Base-by-base conservation (phyloP, 2,888 invertebrate genomes). In the Craniophora ligustri region DNA sequence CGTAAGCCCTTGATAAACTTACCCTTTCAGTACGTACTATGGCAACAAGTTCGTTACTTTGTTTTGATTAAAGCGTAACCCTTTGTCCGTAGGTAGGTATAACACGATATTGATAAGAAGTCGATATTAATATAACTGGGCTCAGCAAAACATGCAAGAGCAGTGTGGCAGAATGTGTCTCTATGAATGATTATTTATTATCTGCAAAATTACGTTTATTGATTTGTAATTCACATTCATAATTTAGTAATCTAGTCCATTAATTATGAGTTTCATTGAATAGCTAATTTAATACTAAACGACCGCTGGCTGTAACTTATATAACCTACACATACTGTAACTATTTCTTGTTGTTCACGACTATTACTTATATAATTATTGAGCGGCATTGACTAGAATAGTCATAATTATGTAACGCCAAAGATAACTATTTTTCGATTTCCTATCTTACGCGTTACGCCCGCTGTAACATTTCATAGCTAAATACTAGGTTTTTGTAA, bases 101-200 rank as follows among this genome's bases (percentile, higher is more conserved):
- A 36, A 30, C 14, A 54, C 13, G 8, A 1, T 28, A 62, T 39
- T 31, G 26, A 32, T 54, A 36, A 45, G 7, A 14, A 26, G n/a
- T n/a, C n/a, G n/a, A n/a, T n/a, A n/a, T n/a, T 53, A 19, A 23
- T 34, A 41, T 51, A 44, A 38, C 19, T 35, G 13, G 0, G 30
- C 21, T 18, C 11, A 32, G 13, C 19, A 49, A 40, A 35, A 56
- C 35, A 49, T 40, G 64, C 18, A 13, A 40, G 10, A 21, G 26
- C 35, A 18, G 26, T 41, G 31, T 57, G 41, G 19, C 5, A 28
- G 28, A n/a, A 26, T 30, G 13, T 13, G 26, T 10, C 18, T 2
- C 2, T 48, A 30, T 38, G 11, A 62, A 46, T 60, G 30, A 26
- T 35, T 13, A 28, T n/a, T 30, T 47, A 16, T 41, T 44, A 41